Base-by-base conservation (phyloP, 2,113 vertebrate species). In the Odontesthes bonariensis region DNA sequence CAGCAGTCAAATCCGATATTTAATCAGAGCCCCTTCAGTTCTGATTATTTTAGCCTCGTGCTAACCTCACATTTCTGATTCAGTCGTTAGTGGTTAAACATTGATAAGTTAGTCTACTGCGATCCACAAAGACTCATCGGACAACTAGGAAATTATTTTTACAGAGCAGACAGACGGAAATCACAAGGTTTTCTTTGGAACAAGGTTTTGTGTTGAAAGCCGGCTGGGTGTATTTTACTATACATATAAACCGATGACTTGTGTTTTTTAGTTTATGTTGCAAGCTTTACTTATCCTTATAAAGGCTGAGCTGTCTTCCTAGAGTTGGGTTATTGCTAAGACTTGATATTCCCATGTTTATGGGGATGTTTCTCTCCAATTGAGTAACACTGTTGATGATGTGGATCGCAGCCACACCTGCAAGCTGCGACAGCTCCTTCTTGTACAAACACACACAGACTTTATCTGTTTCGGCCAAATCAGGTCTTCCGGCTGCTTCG, bases 381-480 rank as follows among this genome's bases (percentile, higher is more conserved):
- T 64, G n/a, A 19, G 46, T 56, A 49, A 75, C 44, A 64, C 42
- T 38, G 6, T 52, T 17, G 35, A 5, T 0, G 14, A 20, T 13
- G 54, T 72, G 72, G 69, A 66, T 64, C 31, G 3, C 14, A 12
- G 58, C 68, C 72, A 51, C 17, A n/a, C 1, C 55, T 61, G 69
- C 90, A 83, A 72, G 86, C 80, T 63, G 0, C 57, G 35, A 88
- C 89, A 86, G 66, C 77, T 75, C 62, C 14, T 9, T 72, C 57
- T 20, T 61, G 44, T 42, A 44, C 57, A 42, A 31, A 64, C 52
- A 33, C 33, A 10, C 44, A 10, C 44, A 64, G 33, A 19, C 47
- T 23, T 51, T 20, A 46, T 70, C 65, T 5, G n/a, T 55, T 27
- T 33, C 54, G 42, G 57, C 56, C 69, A 63, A 73, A 73, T 74